These are phyloP conservation scores for Solea senegalensis DNA, from an alignment of 2,113 vertebrate species.

Conservation along the genomic window DNA sequence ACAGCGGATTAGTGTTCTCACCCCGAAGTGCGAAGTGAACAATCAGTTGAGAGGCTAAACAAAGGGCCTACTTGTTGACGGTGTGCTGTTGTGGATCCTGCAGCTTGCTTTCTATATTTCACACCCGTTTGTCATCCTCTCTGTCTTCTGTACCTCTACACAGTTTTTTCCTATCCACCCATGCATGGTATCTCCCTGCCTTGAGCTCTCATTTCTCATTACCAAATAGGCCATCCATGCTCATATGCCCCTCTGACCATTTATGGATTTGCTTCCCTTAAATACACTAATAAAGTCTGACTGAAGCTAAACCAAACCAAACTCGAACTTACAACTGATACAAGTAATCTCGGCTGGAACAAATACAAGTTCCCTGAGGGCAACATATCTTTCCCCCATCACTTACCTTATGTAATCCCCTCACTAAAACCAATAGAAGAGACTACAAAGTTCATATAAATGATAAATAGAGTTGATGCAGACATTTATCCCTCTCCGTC, in stretches of 20 bases:
- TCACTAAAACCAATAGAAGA: slow-evolving; percentile 36
- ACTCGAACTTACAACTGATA: slow-evolving; percentile 42
- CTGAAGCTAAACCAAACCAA: slow-evolving; percentile 47
- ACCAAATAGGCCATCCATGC: slow-evolving; percentile 45
- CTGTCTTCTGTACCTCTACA: slow-evolving; percentile 18
- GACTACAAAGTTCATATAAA: slow-evolving; percentile 56
- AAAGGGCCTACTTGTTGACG: slow-evolving; percentile 69
- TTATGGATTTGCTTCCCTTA: slow-evolving; percentile 65
- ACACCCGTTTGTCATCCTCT: slow-evolving; percentile 36
- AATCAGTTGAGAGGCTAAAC: slow-evolving; percentile 71
- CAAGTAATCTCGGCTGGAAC: slow-evolving; percentile 32
- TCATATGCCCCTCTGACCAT: slow-evolving; percentile 52
- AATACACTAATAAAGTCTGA: slow-evolving; percentile 47
- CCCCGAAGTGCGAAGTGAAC: slow-evolving; percentile 68
- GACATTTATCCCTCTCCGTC: slow-evolving; percentile 54
- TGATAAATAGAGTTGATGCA: slow-evolving; percentile 57
- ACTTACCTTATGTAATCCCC: slow-evolving; percentile 24
- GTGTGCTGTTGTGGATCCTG: slow-evolving; percentile 60
- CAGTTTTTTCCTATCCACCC: slow-evolving; percentile 13
- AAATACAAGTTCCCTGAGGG: slow-evolving; percentile 42
- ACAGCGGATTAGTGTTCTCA: slow-evolving; percentile 74
- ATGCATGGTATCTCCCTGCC: slow-evolving; percentile 20
- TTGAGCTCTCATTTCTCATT: slow-evolving; percentile 60
- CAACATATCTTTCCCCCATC: slow-evolving; percentile 20
- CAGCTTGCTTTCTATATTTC: slow-evolving; percentile 51